Percentiles rank a stretch among this genome's conserved stretches.
These are phyloP conservation scores for Cyanoderma ruficeps DNA, from an alignment of 2,113 vertebrate genomes.

Conservation along the genomic window DNA sequence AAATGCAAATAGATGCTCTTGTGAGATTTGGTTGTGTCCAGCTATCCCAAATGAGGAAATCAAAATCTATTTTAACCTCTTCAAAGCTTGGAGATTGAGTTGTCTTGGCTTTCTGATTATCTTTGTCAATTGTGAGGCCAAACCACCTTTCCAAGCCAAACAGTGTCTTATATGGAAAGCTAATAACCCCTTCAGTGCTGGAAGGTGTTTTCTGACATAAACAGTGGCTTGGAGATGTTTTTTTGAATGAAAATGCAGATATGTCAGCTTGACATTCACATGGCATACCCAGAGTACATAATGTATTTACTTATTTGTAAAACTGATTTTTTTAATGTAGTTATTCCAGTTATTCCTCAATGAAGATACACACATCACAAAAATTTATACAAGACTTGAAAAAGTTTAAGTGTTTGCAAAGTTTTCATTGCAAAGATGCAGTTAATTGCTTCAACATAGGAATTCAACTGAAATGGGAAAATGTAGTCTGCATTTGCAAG, in stretches of 20 bases:
- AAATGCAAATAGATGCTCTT: not conserved
- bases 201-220: not conserved
- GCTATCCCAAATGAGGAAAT: not conserved
- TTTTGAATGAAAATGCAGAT: not conserved
- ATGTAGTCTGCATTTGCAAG: not conserved
- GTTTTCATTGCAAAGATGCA: not conserved
- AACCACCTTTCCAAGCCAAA: not conserved
- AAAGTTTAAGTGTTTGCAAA: not conserved
- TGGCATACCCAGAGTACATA: not conserved
- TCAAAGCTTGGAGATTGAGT: not conserved
- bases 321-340: not conserved
- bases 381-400: not conserved
- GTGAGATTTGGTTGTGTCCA: not conserved
- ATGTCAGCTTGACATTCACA: not conserved
- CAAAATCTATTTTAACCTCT: not conserved
- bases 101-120: not conserved
- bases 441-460: not conserved
- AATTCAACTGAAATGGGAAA: not conserved
- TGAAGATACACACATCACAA: not conserved
- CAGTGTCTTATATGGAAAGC: not conserved
- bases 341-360: not conserved
- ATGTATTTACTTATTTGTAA: not conserved
- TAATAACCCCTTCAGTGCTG: not conserved
- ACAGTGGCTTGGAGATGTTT: not conserved
- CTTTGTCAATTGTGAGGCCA: not conserved